phyloP scores from a whole-genome alignment of 2,888 invertebrate species.

The Chelonus formosanus region DNA sequence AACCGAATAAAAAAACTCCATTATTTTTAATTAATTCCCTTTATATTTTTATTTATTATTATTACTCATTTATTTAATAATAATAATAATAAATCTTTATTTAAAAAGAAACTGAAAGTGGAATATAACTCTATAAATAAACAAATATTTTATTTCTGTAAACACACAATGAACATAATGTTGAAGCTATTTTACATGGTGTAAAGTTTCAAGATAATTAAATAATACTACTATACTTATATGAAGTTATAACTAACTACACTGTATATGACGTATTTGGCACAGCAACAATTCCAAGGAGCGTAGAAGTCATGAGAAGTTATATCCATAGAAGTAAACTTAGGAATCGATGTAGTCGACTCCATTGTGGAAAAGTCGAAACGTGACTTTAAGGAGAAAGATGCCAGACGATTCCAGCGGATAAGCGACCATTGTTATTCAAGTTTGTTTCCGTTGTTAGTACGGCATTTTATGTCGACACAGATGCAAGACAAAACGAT shows the following conservation, averaged over 20 bases:
- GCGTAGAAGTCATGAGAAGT: constrained; percentile 7
- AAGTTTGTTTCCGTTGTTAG: constrained; percentile 12
- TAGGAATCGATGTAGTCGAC: constrained; percentile 7
- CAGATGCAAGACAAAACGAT: constrained; percentile 2
- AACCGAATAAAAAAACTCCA: not conserved
- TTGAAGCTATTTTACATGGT: too few relatives aligned
- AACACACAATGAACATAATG: too few relatives aligned
- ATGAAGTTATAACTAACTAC: too few relatives aligned
- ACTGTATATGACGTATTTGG: too few relatives aligned
- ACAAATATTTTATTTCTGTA: too few relatives aligned
- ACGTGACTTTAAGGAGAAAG: constrained; percentile 14
- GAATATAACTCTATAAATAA: too few relatives aligned
- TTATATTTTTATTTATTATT: too few relatives aligned
- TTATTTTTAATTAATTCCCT: not conserved
- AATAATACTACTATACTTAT: too few relatives aligned
- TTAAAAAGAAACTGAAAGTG: too few relatives aligned
- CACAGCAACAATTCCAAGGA: not conserved
- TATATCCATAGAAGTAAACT: not conserved
- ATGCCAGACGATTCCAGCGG: constrained; percentile 15
- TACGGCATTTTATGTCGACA: not conserved
- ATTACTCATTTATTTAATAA: too few relatives aligned
- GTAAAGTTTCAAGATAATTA: too few relatives aligned
- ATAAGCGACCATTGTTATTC: constrained; percentile 14
- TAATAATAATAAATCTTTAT: too few relatives aligned
- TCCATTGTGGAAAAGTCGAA: constrained; percentile 10